Base-by-base conservation (phyloP, 2,888 invertebrate genomes). In the Ophonus ardosiacus region DNA sequence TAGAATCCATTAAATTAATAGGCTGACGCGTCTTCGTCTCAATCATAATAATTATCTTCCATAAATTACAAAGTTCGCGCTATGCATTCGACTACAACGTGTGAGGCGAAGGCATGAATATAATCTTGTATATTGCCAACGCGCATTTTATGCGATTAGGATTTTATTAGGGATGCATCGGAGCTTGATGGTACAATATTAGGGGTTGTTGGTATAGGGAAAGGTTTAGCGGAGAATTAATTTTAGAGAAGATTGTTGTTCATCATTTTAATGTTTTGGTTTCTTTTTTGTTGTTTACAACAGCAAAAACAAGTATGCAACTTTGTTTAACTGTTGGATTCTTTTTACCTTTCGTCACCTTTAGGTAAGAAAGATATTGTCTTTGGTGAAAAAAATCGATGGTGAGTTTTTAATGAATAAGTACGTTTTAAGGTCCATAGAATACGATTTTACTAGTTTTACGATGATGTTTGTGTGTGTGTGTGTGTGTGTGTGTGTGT, bases 31-130 rank as follows among this genome's bases (percentile, higher is more conserved):
- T 81, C 51, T 61, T 51, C 65, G 24, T 63, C 51, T 63, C 56
- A 68, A 83, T 83, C 71, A 83, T 83, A 83, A 83, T 83, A 83
- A 83, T 83, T 76, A 74, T 61, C 74, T 74, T n/a, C 61, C 76
- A 83, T 83, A 83, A 83, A 83, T 83, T 59, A 83, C 76, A 59
- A 57, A 59, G 24, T 78, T 57, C 57, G 57, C 78, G 38, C 15
- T 13, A 24, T 15, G 59, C 59, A 17, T 7, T 0, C 4, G 15
- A 38, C 31, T 6, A 43, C 40, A 15, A 68, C 71, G 43, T 40
- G 40, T n/a, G 40, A 15, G 15, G 7, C 17, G 68, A 15, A 18
- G n/a, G 71, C 13, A 74, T 43, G 18, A n/a, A 43, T 74, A 74
- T 74, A 74, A 74, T 74, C 40, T 74, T 40, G 18, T 40, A 74